Conservation (phyloP, 2,797 vertebrate genomes). For the Enteromius treurensis region DNA sequence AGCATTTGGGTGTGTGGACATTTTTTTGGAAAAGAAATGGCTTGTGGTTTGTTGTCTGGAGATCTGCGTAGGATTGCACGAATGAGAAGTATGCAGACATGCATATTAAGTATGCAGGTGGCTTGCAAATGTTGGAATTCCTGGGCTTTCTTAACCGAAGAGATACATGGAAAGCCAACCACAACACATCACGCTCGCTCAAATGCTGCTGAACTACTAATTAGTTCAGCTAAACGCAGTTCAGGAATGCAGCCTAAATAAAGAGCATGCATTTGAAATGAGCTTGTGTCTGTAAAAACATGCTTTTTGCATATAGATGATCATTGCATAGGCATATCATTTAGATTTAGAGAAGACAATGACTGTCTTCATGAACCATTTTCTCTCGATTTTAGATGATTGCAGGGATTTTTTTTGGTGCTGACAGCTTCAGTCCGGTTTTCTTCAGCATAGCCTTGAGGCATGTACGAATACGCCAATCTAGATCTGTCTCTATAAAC, state of each 20-base stretch:
- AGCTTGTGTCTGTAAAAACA: slow-evolving; percentile 8
- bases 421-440: neutral
- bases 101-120: slow-evolving; percentile 10
- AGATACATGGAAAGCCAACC: neutral
- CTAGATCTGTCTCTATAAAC: slow-evolving; percentile 20
- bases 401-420: slow-evolving; percentile 3
- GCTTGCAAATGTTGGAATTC: slow-evolving; percentile 13
- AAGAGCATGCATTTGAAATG: slow-evolving; percentile 30
- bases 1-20: neutral
- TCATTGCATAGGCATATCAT: neutral
- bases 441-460: neutral
- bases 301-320: neutral
- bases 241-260: slow-evolving; percentile 16
- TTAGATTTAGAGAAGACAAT: neutral
- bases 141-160: neutral
- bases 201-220: slow-evolving; percentile 58
- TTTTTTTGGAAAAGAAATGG: neutral
- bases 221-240: slow-evolving; percentile 64
- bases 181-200: slow-evolving; percentile 60
- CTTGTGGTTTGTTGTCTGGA: slow-evolving; percentile 18
- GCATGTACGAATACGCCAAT: neutral
- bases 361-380: neutral
- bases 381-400: slow-evolving; percentile 9
- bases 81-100: slow-evolving; percentile 57
- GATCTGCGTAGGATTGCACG: slow-evolving; percentile 33